These are phyloP conservation scores for Drosophila nr. perissopoda DNA, from an alignment of 2,888 invertebrate species.

Conservation along the genomic window DNA sequence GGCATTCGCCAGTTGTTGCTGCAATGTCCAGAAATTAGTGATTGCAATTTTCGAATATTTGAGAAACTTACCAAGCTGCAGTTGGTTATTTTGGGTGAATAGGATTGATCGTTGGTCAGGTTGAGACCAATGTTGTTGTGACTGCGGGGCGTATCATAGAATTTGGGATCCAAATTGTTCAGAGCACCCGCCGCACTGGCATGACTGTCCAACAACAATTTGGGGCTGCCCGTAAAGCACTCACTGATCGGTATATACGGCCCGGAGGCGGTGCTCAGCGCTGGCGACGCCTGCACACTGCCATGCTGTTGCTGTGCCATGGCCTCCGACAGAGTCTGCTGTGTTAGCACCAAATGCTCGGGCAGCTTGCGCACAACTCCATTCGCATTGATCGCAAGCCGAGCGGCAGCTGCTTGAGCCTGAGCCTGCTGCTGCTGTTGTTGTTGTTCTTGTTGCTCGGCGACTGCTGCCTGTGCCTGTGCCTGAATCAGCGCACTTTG, in stretches of 20 bases:
- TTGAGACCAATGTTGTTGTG: constrained; percentile 85
- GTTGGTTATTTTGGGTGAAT: constrained; percentile 85
- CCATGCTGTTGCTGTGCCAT: constrained; percentile 60
- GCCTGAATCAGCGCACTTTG: constrained; percentile 71
- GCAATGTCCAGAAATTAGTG: background rate
- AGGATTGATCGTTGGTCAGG: constrained; percentile 85
- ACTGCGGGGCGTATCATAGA: constrained; percentile 86
- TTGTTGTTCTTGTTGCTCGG: constrained; percentile 29
- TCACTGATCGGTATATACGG: constrained; percentile 97
- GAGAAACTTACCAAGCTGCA: constrained; percentile 77
- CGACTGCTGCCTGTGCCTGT: constrained; percentile 53
- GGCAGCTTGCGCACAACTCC: constrained; percentile 84
- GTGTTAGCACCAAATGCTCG: constrained; percentile 84
- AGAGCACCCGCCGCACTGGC: constrained; percentile 69
- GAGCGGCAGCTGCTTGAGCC: constrained; percentile 54
- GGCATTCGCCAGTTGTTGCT: constrained; percentile 65
- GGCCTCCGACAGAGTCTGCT: constrained; percentile 77
- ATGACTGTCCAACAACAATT: constrained; percentile 65
- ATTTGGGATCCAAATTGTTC: constrained; percentile 86
- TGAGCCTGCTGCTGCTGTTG: constrained; percentile 45
- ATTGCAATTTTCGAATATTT: background rate
- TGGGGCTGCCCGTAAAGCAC: constrained; percentile 92
- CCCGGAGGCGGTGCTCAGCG: constrained; percentile 89
- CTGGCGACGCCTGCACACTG: constrained; percentile 87
- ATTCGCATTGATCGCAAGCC: constrained; percentile 75